Evolutionary conservation across 2,888 invertebrate genomes (phyloP), one percentile per base, ranked within the genome.

Genomic region (Eupithecia inturbata): DNA sequence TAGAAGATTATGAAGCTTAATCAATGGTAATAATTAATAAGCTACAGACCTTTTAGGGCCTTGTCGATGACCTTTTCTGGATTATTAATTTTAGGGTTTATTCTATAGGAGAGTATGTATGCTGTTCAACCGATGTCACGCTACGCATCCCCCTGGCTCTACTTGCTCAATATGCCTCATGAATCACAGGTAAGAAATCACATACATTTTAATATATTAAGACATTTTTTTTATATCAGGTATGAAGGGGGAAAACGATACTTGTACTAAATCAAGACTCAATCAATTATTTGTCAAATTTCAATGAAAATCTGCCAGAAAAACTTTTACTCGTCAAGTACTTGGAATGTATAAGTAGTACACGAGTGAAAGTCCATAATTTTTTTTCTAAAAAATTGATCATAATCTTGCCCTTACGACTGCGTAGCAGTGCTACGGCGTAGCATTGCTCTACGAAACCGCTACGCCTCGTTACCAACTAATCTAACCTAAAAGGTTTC

Each of bases 101-200:
- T 70, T 74, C 68, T 70, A 60, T 80, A 91, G 93, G 92, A 92
- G 77, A 87, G 82, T 77, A 80, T 91, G 79, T 95, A 95, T 85
- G 92, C 94, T 41, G 85, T 95, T 77, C 95, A 95, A 33, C 91
- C 95, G 77, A 85, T 95, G 85, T 91, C 94, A n/a, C 95, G 95
- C 83, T 95, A 94, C 87, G 81, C 86, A 87, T 83, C 90, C 6
- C 92, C 93, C 12, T 92, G 92, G 93, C 79, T 92, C 14, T 94
- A 94, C 82, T 85, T 92, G 9, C 88, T 92, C 49, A 93, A 92
- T 72, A 82, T 91, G 82, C 92, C 94, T 28, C 91, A 87, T 64
- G 93, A 94, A 70, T 86, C 92, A 79, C 93, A 93, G 93, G 94
- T 94, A 76, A 67, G 62, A 67, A 26, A 57, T 22, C 57, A 26